Conservation (phyloP, 2,888 invertebrate genomes). For the Drosophila pseudotakahashii region DNA sequence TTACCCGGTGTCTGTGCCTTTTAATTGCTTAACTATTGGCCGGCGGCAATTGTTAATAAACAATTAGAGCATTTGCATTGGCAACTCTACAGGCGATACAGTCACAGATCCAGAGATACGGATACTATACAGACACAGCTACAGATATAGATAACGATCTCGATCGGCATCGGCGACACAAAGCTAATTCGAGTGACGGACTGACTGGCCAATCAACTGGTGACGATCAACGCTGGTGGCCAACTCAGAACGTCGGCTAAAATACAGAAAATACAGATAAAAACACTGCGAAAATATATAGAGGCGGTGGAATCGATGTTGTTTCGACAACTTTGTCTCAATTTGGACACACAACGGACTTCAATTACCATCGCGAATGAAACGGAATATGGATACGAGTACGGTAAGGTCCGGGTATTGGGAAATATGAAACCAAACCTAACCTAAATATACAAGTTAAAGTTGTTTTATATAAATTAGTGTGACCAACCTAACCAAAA, state of each 20-base stretch:
- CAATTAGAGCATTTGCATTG: conserved; percentile 71
- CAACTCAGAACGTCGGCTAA: conserved; percentile 45
- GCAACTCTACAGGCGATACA: conserved; percentile 1
- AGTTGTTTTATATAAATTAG: background rate
- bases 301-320: conserved; percentile 19
- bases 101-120: conserved; percentile 27
- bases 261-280: conserved; percentile 5
- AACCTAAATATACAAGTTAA: too few relatives aligned
- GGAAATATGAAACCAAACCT: background rate
- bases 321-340: conserved; percentile 54
- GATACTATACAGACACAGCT: conserved; percentile 18
- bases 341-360: conserved; percentile 71
- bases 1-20: conserved; percentile 56
- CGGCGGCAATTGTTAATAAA: conserved; percentile 75
- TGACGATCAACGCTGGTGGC: conserved; percentile 63
- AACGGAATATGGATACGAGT: background rate
- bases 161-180: conserved; percentile 45
- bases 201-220: conserved; percentile 46
- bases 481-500: background rate
- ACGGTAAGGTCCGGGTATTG: conserved; percentile 13
- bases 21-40: conserved; percentile 76
- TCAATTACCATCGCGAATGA: conserved; percentile 55
- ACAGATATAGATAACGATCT: conserved; percentile 39
- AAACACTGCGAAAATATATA: background rate
- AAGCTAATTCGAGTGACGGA: conserved; percentile 70